Evolutionary conservation across 2,888 invertebrate genomes (phyloP), one percentile per base, ranked within the genome.

Genomic region (Lamproptera curius): DNA sequence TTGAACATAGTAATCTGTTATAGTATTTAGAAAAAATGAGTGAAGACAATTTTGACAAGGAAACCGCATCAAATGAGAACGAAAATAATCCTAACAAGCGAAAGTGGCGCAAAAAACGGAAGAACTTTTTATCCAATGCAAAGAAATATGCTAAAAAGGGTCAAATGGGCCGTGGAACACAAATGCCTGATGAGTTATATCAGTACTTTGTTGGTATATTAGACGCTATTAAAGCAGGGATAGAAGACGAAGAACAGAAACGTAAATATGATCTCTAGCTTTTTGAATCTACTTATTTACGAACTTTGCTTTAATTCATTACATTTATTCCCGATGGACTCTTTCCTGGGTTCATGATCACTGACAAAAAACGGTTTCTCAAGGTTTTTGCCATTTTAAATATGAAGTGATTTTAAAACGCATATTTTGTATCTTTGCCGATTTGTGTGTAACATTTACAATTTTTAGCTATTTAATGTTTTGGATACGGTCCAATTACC

Each of bases 81-180:
- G 66, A 67, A 41, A 68, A 56, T 34, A 58, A 73, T 55, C 66
- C 66, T 11, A 61, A 67, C 10, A 82, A 83, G 43, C 75, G 79
- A 42, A 90, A 90, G 51, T 81, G 87, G 37, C 84, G 89, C 15
- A 92, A 92, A 62, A 90, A 91, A 62, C 91, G 91, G 57, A 91
- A 92, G 66, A 91, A 91, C 16, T 90, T 92, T 57, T 71, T 93
- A 26, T 83, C 90, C 34, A 94, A 93, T 73, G 93, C 93, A 0
- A 92, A 92, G 65, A 94, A 94, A 63, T 93, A 94, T 68, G 94
- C 90, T 0, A 93, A 93, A 59, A 91, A 91, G 58, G 94, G 94
- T 0, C 91, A 90, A 62, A 91, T 89, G 73, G 94, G 94, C 0
- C 89, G 92, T 35, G 94, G 94, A 0, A 89, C 90, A 0, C 89